Percentiles rank a stretch among this genome's conserved stretches.
phyloP scores from a whole-genome alignment of 2,113 vertebrate species.

The Sclerurus mexicanus region DNA sequence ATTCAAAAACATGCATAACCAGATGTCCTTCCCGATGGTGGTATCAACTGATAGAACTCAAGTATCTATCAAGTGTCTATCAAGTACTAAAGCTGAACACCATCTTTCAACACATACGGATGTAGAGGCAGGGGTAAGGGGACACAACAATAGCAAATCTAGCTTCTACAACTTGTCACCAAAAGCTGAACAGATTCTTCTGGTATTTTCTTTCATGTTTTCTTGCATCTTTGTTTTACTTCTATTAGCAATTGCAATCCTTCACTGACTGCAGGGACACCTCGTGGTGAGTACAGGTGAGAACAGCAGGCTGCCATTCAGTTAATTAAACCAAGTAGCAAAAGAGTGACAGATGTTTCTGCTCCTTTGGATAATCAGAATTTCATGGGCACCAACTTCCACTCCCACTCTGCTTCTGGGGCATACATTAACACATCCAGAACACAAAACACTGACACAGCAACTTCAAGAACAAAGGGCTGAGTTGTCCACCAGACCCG shows the following conservation, averaged over 20 bases:
- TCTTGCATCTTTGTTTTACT: background rate
- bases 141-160: background rate
- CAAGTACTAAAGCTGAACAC: background rate
- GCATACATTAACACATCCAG: background rate
- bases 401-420: constrained; percentile 8
- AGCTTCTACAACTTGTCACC: background rate
- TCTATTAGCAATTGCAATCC: background rate
- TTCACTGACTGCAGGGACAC: constrained; percentile 54
- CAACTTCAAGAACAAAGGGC: background rate
- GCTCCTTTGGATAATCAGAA: constrained; percentile 22
- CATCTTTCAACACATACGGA: background rate
- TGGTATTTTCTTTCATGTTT: constrained; percentile 15
- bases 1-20: background rate
- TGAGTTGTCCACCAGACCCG: background rate
- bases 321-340: background rate
- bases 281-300: constrained; percentile 49
- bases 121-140: accelerated
- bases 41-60: background rate
- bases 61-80: background rate
- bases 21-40: background rate
- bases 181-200: background rate
- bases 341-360: constrained; percentile 36
- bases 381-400: background rate
- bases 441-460: constrained; percentile 7
- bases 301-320: constrained; percentile 11